These are phyloP conservation scores for Tenrec ecaudatus DNA, from an alignment of 2,113 vertebrate genomes.

Conservation along the genomic window DNA sequence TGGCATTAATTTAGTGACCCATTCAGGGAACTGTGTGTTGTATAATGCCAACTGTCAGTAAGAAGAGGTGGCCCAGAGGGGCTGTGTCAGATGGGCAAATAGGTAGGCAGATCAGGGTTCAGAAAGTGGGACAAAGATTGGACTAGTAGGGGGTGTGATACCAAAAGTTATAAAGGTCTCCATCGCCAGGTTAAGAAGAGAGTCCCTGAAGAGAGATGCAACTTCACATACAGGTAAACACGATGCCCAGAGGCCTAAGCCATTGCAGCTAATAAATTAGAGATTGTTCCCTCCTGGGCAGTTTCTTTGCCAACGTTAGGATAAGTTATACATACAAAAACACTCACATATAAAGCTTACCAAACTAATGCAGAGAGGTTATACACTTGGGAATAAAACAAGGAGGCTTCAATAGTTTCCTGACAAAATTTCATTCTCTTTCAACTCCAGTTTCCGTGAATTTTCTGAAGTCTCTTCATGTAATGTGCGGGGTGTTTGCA, in stretches of 20 bases:
- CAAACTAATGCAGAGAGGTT: neutral
- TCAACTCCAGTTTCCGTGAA: too few relatives aligned
- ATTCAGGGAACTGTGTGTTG: neutral
- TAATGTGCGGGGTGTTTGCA: neutral
- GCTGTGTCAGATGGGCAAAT: neutral
- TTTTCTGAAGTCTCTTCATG: neutral
- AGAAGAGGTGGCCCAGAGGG: neutral
- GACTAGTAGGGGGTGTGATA: neutral
- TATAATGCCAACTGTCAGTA: constrained; percentile 2
- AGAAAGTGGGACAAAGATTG: neutral
- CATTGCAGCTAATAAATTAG: neutral
- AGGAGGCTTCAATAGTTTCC: too few relatives aligned
- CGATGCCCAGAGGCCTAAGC: neutral
- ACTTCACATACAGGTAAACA: neutral
- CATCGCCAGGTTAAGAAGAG: neutral
- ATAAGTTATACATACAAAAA: neutral
- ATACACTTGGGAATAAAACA: neutral
- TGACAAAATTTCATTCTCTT: too few relatives aligned
- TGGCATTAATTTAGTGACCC: constrained; percentile 32
- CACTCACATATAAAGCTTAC: neutral
- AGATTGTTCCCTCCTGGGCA: neutral
- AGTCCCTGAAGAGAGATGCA: neutral
- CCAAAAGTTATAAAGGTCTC: neutral
- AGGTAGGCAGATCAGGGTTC: neutral
- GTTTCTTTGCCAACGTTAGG: neutral